Evolutionary conservation across 2,888 invertebrate species (phyloP).

Genomic region (Macrophya annulata): DNA sequence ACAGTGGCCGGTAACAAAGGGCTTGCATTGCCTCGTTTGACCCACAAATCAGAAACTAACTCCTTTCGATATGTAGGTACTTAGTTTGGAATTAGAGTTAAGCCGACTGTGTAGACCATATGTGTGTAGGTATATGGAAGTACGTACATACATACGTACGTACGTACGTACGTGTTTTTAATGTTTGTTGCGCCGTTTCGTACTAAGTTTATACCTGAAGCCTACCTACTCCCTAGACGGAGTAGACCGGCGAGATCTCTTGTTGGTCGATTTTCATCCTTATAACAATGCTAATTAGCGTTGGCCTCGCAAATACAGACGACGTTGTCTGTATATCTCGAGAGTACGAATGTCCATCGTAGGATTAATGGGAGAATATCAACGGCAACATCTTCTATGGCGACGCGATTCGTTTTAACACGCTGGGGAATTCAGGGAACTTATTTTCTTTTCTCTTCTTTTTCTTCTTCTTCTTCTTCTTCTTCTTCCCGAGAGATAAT

Average conservation of each 20-base stretch:
- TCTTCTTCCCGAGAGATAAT: background rate
- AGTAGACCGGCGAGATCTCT: slow-evolving; percentile 34
- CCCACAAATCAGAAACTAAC: slow-evolving; percentile 32
- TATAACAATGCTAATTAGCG: slow-evolving; percentile 54
- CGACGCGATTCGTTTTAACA: slow-evolving; percentile 2
- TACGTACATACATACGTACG: background rate
- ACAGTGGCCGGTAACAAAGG: slow-evolving; percentile 43
- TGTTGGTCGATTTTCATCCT: slow-evolving; percentile 49
- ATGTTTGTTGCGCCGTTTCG: background rate
- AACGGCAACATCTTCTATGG: slow-evolving; percentile 6
- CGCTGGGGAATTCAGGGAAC: slow-evolving; percentile 4
- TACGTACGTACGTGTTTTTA: background rate
- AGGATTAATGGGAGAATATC: slow-evolving; percentile 13
- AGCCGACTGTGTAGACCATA: background rate
- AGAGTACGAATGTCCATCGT: background rate
- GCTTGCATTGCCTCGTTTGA: slow-evolving; percentile 32
- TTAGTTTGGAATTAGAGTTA: slow-evolving; percentile 36
- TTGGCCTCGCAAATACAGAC: slow-evolving; percentile 36
- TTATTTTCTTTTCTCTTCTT: background rate
- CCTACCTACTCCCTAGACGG: slow-evolving; percentile 20
- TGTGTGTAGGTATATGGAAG: no score
- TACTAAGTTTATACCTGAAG: slow-evolving; percentile 20
- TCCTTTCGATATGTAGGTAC: background rate
- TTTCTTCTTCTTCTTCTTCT: background rate
- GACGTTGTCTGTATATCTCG: slow-evolving; percentile 5